Evolutionary conservation across 2,797 vertebrate genomes (phyloP), one percentile per base, ranked within the genome.

Genomic region (Percopsis omiscomaycus): DNA sequence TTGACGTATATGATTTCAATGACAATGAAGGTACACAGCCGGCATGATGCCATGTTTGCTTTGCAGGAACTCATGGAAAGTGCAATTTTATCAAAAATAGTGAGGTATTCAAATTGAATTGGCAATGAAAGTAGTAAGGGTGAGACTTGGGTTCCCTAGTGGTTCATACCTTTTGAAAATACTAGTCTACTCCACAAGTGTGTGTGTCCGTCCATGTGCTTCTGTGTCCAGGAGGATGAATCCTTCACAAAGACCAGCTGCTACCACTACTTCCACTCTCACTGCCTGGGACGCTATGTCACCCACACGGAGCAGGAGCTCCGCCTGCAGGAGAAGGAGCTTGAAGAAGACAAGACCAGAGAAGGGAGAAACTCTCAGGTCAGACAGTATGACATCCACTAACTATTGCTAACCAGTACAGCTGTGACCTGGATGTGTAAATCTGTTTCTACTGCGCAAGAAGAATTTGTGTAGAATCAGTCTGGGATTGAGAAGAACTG

Each of bases 261-360:
- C 86, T 98, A 97, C 78, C 96, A 98, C 87, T 95, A 98, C 74
- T 98, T 98, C 84, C 96, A 98, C 80, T 97, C 96, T 2, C 94
- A 95, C 88, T 98, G 96, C 81, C 91, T 98, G 69, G 96, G 95
- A 2, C 94, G 95, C 64, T 98, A 98, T 0, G 90, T 91, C 78
- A 86, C 94, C 71, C 95, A 98, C 84, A 94, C 95, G 1, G 95
- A 98, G 79, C 75, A 82, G 15, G 95, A 96, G 91, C 91, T 96
- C 51, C 86, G 86, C 6, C 84, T 85, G 78, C 88, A 94, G 68
- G 92, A 92, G 84, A 91, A 81, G 69, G 94, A 96, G 84, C 77
- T 92, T 71, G 85, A 94, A 54, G 92, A 95, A 82, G 93, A 95
- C 76, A 91, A 93, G 84, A 89, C 76, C 1, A 68, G 88, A 55